These are phyloP conservation scores for Magallana nippona DNA, from an alignment of 2,888 invertebrate genomes.

Conservation along the genomic window DNA sequence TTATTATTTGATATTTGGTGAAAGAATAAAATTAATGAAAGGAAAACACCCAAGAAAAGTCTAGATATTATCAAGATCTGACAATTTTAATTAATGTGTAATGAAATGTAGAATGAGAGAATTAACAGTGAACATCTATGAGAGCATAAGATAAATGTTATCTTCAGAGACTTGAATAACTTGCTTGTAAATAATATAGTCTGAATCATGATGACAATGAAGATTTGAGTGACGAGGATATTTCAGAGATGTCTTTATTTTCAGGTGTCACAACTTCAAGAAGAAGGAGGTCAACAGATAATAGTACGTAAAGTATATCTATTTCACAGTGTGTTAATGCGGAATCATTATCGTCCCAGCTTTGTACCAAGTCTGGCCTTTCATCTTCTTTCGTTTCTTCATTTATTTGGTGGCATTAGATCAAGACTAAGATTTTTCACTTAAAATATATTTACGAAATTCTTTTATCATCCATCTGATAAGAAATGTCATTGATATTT, in stretches of 20 bases:
- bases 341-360: not conserved
- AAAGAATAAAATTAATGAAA: not conserved
- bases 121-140: too few species aligned
- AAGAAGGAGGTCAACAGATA: slow-evolving; percentile 31
- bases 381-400: too few species aligned
- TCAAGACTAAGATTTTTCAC: too few species aligned
- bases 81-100: not conserved
- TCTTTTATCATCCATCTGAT: too few species aligned
- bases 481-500: too few species aligned
- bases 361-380: too few species aligned
- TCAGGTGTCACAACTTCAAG: slow-evolving; percentile 34
- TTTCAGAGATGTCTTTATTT: slow-evolving; percentile 32
- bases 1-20: not conserved
- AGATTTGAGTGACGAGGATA: slow-evolving; percentile 13
- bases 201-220: slow-evolving; percentile 30
- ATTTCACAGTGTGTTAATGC: not conserved
- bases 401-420: too few species aligned
- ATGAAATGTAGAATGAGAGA: not conserved
- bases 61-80: too few species aligned
- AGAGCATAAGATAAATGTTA: not conserved
- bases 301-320: slow-evolving; percentile 19
- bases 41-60: not conserved
- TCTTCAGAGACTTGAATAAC: not conserved
- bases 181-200: slow-evolving; percentile 13
- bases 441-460: too few species aligned